Conservation (phyloP, 1,140 invertebrate species). For the Micrasema longulum region DNA sequence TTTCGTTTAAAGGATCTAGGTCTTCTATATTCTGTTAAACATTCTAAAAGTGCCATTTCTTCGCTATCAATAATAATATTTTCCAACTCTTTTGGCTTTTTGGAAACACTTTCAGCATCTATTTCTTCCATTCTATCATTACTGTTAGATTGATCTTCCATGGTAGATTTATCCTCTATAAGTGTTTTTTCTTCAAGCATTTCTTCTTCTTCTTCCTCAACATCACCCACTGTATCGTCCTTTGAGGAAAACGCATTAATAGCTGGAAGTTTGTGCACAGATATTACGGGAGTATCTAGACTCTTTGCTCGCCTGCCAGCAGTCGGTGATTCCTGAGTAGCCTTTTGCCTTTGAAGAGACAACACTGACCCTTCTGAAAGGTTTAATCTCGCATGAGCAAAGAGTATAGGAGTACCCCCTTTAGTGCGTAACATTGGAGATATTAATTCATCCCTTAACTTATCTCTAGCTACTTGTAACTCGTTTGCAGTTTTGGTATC, state of each 20-base stretch:
- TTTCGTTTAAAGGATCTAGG: slow-evolving; percentile 66
- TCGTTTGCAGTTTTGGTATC: slow-evolving; percentile 38
- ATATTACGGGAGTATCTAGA: slow-evolving; percentile 84
- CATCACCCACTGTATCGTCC: slow-evolving; percentile 83
- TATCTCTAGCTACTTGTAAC: slow-evolving; percentile 57
- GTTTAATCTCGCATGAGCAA: slow-evolving; percentile 81
- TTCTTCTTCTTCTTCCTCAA: slow-evolving; percentile 73
- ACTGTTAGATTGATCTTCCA: slow-evolving; percentile 56
- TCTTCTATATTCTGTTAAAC: slow-evolving; percentile 64
- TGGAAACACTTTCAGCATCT: slow-evolving; percentile 62
- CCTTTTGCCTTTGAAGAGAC: slow-evolving; percentile 78
- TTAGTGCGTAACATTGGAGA: slow-evolving; percentile 73
- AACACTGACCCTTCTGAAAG: slow-evolving; percentile 85
- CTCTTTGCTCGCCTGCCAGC: slow-evolving; percentile 82
- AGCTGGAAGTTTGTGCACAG: slow-evolving; percentile 80
- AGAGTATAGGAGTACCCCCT: slow-evolving; percentile 81
- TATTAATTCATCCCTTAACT: slow-evolving; percentile 66
- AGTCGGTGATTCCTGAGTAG: slow-evolving; percentile 77
- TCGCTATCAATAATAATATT: slow-evolving; percentile 70
- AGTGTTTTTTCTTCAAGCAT: slow-evolving; percentile 72
- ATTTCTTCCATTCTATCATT: slow-evolving; percentile 69
- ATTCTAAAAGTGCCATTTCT: slow-evolving; percentile 68
- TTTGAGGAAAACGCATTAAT: slow-evolving; percentile 88
- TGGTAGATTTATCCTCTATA: slow-evolving; percentile 60
- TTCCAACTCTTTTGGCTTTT: slow-evolving; percentile 58